Evolutionary conservation across 2,888 invertebrate species (phyloP).

Genomic region (Steinernema carpocapsae): DNA sequence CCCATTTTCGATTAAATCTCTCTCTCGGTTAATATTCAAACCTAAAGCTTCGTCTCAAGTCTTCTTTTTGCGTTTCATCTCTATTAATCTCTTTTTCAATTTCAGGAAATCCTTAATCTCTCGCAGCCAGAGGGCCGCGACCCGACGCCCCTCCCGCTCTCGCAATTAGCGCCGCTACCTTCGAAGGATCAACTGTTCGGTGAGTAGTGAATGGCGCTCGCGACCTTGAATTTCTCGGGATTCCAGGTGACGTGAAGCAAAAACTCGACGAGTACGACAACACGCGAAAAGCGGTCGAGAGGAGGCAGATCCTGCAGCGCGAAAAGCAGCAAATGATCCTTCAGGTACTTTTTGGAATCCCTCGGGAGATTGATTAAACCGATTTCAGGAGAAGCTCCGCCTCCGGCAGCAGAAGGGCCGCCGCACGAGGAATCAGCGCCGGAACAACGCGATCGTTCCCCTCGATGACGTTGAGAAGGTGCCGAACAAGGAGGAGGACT

Average conservation of each 20-base stretch:
- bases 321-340: slow-evolving; percentile 64
- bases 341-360: slow-evolving; percentile 43
- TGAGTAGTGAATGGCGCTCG: slow-evolving; percentile 50
- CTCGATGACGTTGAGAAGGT: neutral
- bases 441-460: slow-evolving; percentile 46
- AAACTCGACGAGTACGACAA: slow-evolving; percentile 62
- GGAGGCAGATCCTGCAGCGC: slow-evolving; percentile 57
- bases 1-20: slow-evolving; percentile 3
- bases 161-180: slow-evolving; percentile 71
- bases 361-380: neutral
- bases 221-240: neutral
- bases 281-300: slow-evolving; percentile 60
- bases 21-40: neutral
- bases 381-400: slow-evolving; percentile 55
- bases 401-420: slow-evolving; percentile 58
- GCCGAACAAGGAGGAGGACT: slow-evolving; percentile 23
- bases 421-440: slow-evolving; percentile 47
- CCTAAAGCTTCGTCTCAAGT: neutral
- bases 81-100: slow-evolving; percentile 12
- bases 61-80: slow-evolving; percentile 5
- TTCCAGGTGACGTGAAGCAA: slow-evolving; percentile 63
- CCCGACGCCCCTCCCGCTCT: slow-evolving; percentile 67
- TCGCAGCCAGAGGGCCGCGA: slow-evolving; percentile 60
- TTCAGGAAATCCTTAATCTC: slow-evolving; percentile 61
- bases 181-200: slow-evolving; percentile 72